Conservation (phyloP, 1,140 invertebrate species). For the Macrostomum lignano region DNA sequence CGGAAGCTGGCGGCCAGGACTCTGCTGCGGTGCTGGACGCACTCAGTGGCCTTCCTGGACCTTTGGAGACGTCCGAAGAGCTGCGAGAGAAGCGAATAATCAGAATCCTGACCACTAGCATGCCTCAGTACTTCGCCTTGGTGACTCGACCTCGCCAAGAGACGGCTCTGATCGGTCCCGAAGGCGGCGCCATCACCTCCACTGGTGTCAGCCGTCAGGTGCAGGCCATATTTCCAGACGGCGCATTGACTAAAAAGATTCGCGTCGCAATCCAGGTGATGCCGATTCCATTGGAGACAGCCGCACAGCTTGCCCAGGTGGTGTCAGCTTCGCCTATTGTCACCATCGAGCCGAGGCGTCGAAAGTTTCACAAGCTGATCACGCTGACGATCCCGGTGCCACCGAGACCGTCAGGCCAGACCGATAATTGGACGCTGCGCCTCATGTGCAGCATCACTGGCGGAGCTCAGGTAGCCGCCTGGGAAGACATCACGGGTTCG, state of each 20-base stretch:
- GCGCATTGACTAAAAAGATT: conserved; percentile 46
- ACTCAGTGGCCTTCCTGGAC: conserved; percentile 4
- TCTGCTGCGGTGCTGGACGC: conserved; percentile 65
- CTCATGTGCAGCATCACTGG: conserved; percentile 26
- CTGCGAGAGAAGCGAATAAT: conserved; percentile 45
- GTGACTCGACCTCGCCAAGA: conserved; percentile 74
- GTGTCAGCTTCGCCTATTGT: conserved; percentile 85
- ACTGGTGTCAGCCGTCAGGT: conserved; percentile 77
- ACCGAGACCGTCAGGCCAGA: conserved; percentile 48
- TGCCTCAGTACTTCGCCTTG: conserved; percentile 85
- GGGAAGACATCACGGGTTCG: conserved; percentile 89
- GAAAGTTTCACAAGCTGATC: conserved; percentile 89
- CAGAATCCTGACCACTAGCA: conserved; percentile 68
- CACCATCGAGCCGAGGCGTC: conserved; percentile 65
- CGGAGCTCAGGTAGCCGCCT: conserved; percentile 71
- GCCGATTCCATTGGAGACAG: conserved; percentile 59
- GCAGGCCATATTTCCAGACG: conserved; percentile 80
- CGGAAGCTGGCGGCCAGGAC: conserved; percentile 72
- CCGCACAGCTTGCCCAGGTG: conserved; percentile 65
- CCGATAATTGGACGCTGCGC: conserved; percentile 15
- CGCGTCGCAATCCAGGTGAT: conserved; percentile 54
- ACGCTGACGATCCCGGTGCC: conserved; percentile 78
- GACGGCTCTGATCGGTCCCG: conserved; percentile 72
- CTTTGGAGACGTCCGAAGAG: conserved; percentile 9
- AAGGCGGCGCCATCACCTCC: conserved; percentile 79